Conservation (phyloP, 2,797 vertebrate species). For the Sandelia bainsii region DNA sequence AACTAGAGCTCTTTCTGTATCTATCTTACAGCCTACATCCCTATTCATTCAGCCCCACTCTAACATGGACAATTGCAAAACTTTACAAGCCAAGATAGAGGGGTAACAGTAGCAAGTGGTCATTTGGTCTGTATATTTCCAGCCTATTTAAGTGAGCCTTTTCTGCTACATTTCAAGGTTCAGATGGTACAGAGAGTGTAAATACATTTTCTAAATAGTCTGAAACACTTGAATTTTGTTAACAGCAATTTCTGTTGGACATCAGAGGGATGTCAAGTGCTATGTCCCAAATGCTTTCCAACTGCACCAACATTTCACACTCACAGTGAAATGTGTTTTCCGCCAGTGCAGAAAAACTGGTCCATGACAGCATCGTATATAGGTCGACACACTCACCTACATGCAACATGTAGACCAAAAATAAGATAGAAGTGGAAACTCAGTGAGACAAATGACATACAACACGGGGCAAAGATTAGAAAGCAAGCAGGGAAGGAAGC, state of each 20-base stretch:
- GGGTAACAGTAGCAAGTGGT: neutral
- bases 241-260: constrained; percentile 7
- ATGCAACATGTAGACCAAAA: too few species aligned
- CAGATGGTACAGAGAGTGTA: neutral
- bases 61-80: too few species aligned
- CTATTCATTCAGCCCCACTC: too few species aligned
- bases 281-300: constrained; percentile 8
- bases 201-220: neutral
- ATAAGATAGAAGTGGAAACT: too few species aligned
- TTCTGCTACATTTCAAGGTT: neutral
- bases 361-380: constrained; percentile 1
- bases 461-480: constrained; percentile 27
- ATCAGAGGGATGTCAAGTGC: constrained; percentile 12
- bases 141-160: neutral
- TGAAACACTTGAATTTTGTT: neutral
- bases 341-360: constrained; percentile 11
- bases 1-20: too few species aligned
- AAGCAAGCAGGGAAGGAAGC: neutral
- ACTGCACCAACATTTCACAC: constrained; percentile 15
- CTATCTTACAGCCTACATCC: too few species aligned
- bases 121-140: neutral
- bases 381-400: constrained; percentile 23
- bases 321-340: constrained; percentile 19
- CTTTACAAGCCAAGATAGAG: too few species aligned
- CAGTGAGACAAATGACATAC: constrained; percentile 32